Evolutionary conservation across 2,888 invertebrate species (phyloP), one percentile per base, ranked within the genome.

Genomic region (Eulithis prunata): DNA sequence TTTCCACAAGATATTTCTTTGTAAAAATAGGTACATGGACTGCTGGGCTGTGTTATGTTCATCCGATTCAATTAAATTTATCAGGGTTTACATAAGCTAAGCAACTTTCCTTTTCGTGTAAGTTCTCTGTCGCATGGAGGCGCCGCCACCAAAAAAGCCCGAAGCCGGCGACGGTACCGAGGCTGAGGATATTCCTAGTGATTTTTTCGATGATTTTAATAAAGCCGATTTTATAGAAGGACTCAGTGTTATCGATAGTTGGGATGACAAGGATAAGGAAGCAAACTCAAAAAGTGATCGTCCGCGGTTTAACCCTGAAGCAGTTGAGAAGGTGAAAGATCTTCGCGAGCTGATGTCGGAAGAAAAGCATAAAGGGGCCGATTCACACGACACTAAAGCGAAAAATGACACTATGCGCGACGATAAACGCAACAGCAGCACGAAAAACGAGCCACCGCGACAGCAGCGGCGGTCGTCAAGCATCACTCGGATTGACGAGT

Each of bases 201-300:
- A 92, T 82, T 92, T 92, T 76, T 92, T 93, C 74, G 93, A 93
- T 71, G 92, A 92, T 71, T 92, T 93, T 76, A 81, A 71, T 64
- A 92, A 87, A 73, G 91, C 89, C 8, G 91, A 92, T 41, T 92
- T 93, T 76, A 90, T 93, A 75, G 84, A 89, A 75, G 91, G 92
- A 75, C 86, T 93, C 41, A 91, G 89, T 83, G 91, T 93, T 60
- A 86, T 93, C 57, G 93, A 93, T 70, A 90, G 88, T 75, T 91
- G 91, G 91, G 85, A 88, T 55, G 90, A 68, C 41, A 68, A 63
- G 43, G 59, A 47, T 54, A 67, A 86, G 43, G 80, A 79, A 41
- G 79, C 76, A 47, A 68, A 63, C 41, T 61, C 64, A 57, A 54
- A 70, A 64, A 51, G 14, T 70, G 60, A 74, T 69, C 64, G 60